A percentile compares a stretch with the other conserved stretches of the same genome.
These are phyloP conservation scores for Drosophila mimica DNA, from an alignment of 2,888 invertebrate species.

Conservation along the genomic window DNA sequence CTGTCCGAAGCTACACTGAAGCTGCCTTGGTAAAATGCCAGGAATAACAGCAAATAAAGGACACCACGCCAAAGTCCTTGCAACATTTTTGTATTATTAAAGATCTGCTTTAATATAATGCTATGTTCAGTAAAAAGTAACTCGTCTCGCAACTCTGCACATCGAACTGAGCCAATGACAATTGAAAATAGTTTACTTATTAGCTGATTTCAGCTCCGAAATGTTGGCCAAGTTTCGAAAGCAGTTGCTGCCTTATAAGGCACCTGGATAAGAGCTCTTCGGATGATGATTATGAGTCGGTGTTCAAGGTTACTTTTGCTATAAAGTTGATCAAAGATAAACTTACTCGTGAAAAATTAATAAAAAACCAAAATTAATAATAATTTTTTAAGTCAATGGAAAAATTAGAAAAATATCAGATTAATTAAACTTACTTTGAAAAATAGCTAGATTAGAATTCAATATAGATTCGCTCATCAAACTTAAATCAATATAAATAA, in stretches of 20 bases:
- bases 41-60: slow-evolving; percentile 15
- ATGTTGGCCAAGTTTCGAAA: slow-evolving; percentile 55
- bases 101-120: neutral
- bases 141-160: slow-evolving; percentile 15
- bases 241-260: slow-evolving; percentile 60
- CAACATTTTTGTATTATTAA: slow-evolving; percentile 19
- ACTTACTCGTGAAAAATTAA: neutral
- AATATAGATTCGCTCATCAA: neutral
- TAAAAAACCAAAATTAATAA: neutral
- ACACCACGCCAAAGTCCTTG: slow-evolving; percentile 5
- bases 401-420: neutral
- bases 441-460: neutral
- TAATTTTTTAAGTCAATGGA: no score
- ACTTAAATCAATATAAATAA: neutral
- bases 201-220: slow-evolving; percentile 21
- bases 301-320: slow-evolving; percentile 50
- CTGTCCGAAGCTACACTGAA: slow-evolving; percentile 45
- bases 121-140: neutral
- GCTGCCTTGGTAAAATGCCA: slow-evolving; percentile 20
- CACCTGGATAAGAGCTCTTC: slow-evolving; percentile 47
- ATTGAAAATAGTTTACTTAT: slow-evolving; percentile 35
- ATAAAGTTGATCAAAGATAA: slow-evolving; percentile 22
- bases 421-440: neutral
- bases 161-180: slow-evolving; percentile 45
- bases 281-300: slow-evolving; percentile 1